Base-by-base conservation (phyloP, 1,140 invertebrate genomes). In the Oryctes rhinoceros region DNA sequence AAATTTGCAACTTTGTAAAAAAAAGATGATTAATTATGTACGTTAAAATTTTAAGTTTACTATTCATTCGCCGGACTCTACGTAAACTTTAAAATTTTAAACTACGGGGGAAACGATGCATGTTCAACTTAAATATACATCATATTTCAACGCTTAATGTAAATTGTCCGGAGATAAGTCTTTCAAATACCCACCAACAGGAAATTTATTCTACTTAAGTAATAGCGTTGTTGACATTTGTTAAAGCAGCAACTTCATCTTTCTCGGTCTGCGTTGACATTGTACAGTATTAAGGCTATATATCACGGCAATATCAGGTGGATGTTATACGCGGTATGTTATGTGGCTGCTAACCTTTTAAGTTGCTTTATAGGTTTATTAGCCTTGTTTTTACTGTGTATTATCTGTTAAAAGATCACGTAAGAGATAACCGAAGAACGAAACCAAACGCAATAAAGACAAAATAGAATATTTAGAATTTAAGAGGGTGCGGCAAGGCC, bases 91-190 rank as follows among this genome's bases (percentile, higher is more conserved):
- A 44, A 44, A 44, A 44, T 44, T 44, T 5, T 0, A 44, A 10
- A 44, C 39, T 44, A 44, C 39, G 39, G n/a, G 18, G 53, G 15
- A 15, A n/a, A 18, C 18, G 53, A 59, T 59, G 53, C 53, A 6
- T 24, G 65, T 7, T n/a, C 24, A 71, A 71, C 20, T 37, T 71
- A 71, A 67, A 71, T 71, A 71, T 18, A 35, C 20, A 9, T 71
- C 65, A 71, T 71, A 71, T 71, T 71, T 71, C 65, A 71, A 71
- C 65, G 65, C 15, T 71, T 71, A 30, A 71, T 24, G 65, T 71
- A 71, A 24, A 24, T 24, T 5, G 13, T 37, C 35, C 65, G 53
- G 53, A 18, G 53, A 62, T 62, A 62, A 62, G 53, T 62, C 65
- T 35, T 30, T 24, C 18, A 71, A 71, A 71, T 71, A 71, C 65